Base-by-base conservation (phyloP, 2,797 vertebrate species). In the Dryobates pubescens region DNA sequence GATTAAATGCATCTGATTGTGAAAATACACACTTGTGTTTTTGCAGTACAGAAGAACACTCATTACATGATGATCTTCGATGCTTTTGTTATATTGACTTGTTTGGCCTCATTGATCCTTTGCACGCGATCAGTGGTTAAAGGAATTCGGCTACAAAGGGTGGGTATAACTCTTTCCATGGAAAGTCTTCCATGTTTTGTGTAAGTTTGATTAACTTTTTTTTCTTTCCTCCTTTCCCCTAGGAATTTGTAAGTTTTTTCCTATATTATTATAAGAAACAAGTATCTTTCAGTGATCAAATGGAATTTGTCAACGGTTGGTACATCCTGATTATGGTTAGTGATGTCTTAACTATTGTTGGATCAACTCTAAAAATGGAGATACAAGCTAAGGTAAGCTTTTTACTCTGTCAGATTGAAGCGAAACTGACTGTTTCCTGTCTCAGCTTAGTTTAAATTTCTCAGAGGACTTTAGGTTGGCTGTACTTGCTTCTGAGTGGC, bases 271-370 rank as follows among this genome's bases (percentile, higher is more conserved):
- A 97, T 41, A 94, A 96, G 68, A 98, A 98, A 94, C 95, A 97
- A 16, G 97, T 99, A 58, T 96, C 98, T 20, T 97, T 98, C 97
- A 98, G 97, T 10, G 99, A 99, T 80, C 98, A 96, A 82, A 95
- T 98, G 98, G 98, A 99, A 97, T 99, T 99, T 92, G 95, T 99
- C 79, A 99, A 98, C 2, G 98, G 99, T 23, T 99, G 99, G 99
- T 99, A 98, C 64, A 98, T 99, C 84, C 97, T 99, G 94, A 99
- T 99, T 95, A 98, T 99, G 5, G 38, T 98, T 70, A 99, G 99
- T 1, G 99, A 99, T 93, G 91, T 97, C 8, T 90, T 99, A 78
- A 98, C 98, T 77, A 98, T 99, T 92, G 96, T 97, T 68, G 99
- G 99, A 84, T 99, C 99, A 29, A 97, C 99, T 87, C 98, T 99